These are phyloP conservation scores for Fopius arisanus DNA, from an alignment of 1,140 invertebrate genomes.

Conservation along the genomic window DNA sequence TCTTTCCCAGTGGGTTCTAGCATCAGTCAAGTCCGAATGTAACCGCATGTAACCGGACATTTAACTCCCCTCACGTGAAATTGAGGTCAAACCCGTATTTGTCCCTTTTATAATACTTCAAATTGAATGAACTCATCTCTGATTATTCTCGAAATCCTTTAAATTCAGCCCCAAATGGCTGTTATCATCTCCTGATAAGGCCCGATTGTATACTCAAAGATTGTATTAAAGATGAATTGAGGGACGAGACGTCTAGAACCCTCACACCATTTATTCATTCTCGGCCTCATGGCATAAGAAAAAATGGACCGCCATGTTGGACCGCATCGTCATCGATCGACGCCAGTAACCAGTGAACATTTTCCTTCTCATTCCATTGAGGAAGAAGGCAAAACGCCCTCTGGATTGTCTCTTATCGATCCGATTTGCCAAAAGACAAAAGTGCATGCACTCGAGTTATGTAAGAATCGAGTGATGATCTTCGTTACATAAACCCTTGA, in stretches of 20 bases:
- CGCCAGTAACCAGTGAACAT: slow-evolving; percentile 17
- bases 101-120: neutral
- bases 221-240: neutral
- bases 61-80: slow-evolving; percentile 17
- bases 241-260: neutral
- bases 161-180: neutral
- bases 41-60: slow-evolving; percentile 17
- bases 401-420: slow-evolving; percentile 53
- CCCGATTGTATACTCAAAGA: neutral
- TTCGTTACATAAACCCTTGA: slow-evolving; percentile 42
- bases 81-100: slow-evolving; percentile 10
- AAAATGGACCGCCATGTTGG: slow-evolving; percentile 55
- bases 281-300: slow-evolving; percentile 38
- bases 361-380: slow-evolving; percentile 19
- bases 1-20: neutral
- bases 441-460: slow-evolving; percentile 33
- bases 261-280: neutral
- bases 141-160: neutral
- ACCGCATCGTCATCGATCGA: slow-evolving; percentile 60
- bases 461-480: slow-evolving; percentile 33
- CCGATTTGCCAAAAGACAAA: slow-evolving; percentile 25
- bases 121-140: neutral
- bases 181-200: too few species aligned
- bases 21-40: slow-evolving; percentile 7
- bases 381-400: slow-evolving; percentile 48